Conservation (phyloP, 2,797 vertebrate genomes). For the Cirrhinus mrigala region DNA sequence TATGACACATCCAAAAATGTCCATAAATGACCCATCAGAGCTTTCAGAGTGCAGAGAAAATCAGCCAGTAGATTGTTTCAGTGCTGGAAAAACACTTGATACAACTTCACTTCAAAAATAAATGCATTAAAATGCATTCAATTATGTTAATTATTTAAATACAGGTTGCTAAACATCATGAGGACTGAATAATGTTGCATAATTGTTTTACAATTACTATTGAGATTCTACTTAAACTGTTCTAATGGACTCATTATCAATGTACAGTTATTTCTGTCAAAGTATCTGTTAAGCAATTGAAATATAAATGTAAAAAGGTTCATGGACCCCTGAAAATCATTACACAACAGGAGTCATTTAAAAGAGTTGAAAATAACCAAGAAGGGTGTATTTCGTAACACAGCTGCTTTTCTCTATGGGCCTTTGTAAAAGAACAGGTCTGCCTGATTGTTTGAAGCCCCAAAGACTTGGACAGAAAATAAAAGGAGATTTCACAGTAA, state of each 20-base stretch:
- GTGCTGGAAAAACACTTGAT: conserved; percentile 4
- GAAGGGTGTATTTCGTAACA: conserved; percentile 13
- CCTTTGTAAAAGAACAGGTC: conserved; percentile 2
- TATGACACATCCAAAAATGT: not conserved
- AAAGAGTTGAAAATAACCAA: not conserved
- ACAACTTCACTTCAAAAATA: not conserved
- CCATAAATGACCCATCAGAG: not conserved
- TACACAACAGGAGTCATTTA: not conserved
- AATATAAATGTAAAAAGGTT: not conserved
- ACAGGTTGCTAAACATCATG: not conserved
- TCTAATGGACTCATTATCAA: not conserved
- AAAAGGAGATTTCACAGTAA: conserved; percentile 37
- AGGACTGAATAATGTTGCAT: not conserved
- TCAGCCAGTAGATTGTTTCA: not conserved
- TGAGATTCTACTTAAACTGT: not conserved
- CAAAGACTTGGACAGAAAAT: not conserved
- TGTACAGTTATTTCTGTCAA: not conserved
- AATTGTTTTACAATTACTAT: not conserved
- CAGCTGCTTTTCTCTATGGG: conserved; percentile 22
- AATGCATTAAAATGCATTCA: not conserved
- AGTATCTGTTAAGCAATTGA: not conserved
- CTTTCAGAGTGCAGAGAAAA: not conserved
- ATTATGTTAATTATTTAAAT: not conserved
- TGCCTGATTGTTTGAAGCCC: conserved; percentile 22
- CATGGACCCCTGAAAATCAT: not conserved